Percentiles rank a stretch among this genome's conserved stretches.
These are phyloP conservation scores for Eupristina koningsbergeri DNA, from an alignment of 1,140 invertebrate species.

Conservation along the genomic window DNA sequence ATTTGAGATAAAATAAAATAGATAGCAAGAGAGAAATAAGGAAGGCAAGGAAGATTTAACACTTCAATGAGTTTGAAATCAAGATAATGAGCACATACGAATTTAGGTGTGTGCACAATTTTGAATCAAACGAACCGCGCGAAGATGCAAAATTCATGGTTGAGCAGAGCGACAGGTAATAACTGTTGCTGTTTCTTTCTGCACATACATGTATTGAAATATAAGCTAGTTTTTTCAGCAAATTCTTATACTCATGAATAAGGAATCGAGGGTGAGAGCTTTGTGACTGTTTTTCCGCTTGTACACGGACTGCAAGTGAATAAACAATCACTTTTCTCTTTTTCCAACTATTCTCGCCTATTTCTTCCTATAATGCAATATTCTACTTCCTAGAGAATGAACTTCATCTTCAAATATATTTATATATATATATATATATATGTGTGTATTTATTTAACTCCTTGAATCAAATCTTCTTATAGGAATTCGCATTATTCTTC, in stretches of 20 bases:
- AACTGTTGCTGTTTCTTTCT: constrained; percentile 5
- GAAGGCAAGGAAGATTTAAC: constrained; percentile 23
- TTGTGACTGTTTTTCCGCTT: constrained; percentile 26
- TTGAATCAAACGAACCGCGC: constrained; percentile 45
- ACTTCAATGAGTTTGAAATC: constrained; percentile 28
- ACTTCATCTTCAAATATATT: too few relatives aligned
- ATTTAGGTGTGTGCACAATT: constrained; percentile 18
- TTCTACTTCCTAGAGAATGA: constrained; percentile 5
- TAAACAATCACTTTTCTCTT: neutral
- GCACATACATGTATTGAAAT: neutral
- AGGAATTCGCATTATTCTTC: constrained; percentile 30
- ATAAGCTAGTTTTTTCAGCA: neutral
- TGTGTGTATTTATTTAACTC: neutral
- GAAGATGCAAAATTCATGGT: constrained; percentile 47
- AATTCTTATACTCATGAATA: constrained; percentile 35
- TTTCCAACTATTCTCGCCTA: neutral
- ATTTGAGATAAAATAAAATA: neutral
- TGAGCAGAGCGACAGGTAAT: neutral
- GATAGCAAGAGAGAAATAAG: neutral
- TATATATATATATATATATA: too few relatives aligned
- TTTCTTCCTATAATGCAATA: neutral
- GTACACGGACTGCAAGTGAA: constrained; percentile 2
- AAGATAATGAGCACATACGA: neutral
- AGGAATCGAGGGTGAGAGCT: constrained; percentile 12
- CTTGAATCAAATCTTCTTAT: constrained; percentile 30